phyloP scores from a whole-genome alignment of 2,113 vertebrate species.

The Oryzias javanicus region DNA sequence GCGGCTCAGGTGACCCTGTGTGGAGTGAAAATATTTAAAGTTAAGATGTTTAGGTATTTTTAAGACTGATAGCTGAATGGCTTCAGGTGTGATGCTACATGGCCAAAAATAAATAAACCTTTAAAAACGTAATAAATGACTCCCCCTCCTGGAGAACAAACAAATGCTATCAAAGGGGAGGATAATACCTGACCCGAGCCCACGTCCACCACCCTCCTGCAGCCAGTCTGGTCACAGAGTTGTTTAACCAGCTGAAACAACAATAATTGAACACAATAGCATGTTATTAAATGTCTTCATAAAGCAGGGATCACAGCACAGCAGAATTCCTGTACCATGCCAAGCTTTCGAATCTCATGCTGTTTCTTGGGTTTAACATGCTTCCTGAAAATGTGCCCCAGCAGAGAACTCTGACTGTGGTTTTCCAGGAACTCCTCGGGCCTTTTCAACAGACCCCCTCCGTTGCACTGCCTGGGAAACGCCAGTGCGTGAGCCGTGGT shows the following conservation, averaged over 20 bases:
- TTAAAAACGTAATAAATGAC: neutral
- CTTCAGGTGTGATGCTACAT: neutral
- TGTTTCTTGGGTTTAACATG: constrained; percentile 95
- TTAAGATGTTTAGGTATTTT: neutral
- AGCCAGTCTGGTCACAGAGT: constrained; percentile 79
- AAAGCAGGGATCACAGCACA: neutral
- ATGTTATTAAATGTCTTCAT: neutral
- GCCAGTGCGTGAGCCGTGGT: constrained; percentile 78
- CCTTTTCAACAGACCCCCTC: constrained; percentile 13
- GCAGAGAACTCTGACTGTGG: constrained; percentile 82
- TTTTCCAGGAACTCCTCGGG: constrained; percentile 82
- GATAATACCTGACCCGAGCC: constrained; percentile 89
- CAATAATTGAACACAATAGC: neutral
- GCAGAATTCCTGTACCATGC: constrained; percentile 68
- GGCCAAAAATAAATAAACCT: neutral
- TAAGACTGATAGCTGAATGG: neutral
- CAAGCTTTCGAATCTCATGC: constrained; percentile 86
- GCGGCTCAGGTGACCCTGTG: constrained; percentile 88
- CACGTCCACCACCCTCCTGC: constrained; percentile 83
- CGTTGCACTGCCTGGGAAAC: constrained; percentile 71
- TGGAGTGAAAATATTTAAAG: neutral
- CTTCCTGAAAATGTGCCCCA: constrained; percentile 85
- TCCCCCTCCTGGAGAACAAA: no score
- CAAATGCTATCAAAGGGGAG: neutral
- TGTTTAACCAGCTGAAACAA: constrained; percentile 80